Base-by-base conservation (phyloP, 2,113 vertebrate genomes). In the Tiliqua scincoides region DNA sequence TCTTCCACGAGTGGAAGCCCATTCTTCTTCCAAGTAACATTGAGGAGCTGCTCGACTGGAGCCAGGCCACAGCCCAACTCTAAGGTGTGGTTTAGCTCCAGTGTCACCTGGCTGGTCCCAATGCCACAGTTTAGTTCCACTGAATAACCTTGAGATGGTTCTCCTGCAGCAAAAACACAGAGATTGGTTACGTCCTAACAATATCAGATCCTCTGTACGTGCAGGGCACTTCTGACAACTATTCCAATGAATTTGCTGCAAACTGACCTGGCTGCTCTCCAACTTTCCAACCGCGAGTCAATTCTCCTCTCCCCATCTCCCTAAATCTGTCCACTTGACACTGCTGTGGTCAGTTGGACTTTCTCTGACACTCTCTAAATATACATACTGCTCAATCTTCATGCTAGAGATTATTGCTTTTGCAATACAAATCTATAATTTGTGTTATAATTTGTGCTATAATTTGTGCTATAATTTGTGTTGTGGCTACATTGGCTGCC, bases 41-140 rank as follows among this genome's bases (percentile, higher is more conserved):
- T 98, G 89, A 94, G 94, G 48, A 97, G 96, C 54, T 95, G 92
- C 63, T 98, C 97, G 1, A 86, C 85, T 1, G 95, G 89, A 62
- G 94, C 97, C 79, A 98, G 95, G 91, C 96, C 97, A 90, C 99
- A 99, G 91, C 97, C 96, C 94, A 99, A 94, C 94, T 98, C 91
- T 68, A 97, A 94, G 4, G 93, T 96, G 54, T 95, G 96, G 83
- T 95, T 95, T 0, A 97, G 97, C 83, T 98, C 97, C 95, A 99
- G 92, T 67, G 97, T 95, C 93, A 97, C 97, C 68, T 96, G 97
- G 76, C 97, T 96, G 10, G 98, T 98, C 67, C 98, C 98, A 23
- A 95, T 94, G 3, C 97, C 96, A 40, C 98, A 99, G 96, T 97
- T 98, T 96, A 99, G 96, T 93, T 98, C 97, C 95, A 99, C 91